Conservation (phyloP, 2,797 vertebrate genomes). For the Carcharodon carcharias region DNA sequence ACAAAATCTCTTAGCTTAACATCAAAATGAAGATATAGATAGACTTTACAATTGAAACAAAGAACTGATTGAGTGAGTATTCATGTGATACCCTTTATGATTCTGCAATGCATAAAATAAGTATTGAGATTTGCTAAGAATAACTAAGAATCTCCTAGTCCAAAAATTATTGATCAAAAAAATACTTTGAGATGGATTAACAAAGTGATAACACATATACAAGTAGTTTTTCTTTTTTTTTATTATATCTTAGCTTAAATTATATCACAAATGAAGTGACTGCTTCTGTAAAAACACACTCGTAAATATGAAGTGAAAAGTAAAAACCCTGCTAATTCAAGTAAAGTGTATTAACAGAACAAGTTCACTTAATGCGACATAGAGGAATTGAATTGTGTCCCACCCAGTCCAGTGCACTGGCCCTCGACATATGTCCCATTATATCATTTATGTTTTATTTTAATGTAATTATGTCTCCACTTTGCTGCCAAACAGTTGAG, state of each 20-base stretch:
- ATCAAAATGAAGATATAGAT: not conserved
- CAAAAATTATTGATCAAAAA: not conserved
- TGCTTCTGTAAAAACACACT: not conserved
- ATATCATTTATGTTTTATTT: not conserved
- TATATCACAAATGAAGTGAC: not conserved
- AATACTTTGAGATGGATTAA: not conserved
- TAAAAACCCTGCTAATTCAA: not conserved
- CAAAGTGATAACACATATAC: not conserved
- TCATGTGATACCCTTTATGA: not conserved
- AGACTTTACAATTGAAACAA: not conserved
- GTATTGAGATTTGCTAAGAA: not conserved
- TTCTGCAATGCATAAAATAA: not conserved
- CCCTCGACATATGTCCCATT: not conserved
- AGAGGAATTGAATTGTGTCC: not conserved
- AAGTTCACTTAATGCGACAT: not conserved
- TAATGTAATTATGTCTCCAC: not conserved
- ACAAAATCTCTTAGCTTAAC: not conserved
- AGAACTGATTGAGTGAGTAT: not conserved
- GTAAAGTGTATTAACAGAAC: not conserved
- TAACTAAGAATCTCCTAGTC: not conserved
- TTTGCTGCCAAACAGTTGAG: not conserved
- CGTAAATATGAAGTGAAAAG: not conserved
- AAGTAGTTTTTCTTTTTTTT: not conserved
- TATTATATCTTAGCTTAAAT: not conserved
- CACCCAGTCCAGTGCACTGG: not conserved